These are phyloP conservation scores for Bombus superbus DNA, from an alignment of 1,140 invertebrate genomes.

Conservation along the genomic window DNA sequence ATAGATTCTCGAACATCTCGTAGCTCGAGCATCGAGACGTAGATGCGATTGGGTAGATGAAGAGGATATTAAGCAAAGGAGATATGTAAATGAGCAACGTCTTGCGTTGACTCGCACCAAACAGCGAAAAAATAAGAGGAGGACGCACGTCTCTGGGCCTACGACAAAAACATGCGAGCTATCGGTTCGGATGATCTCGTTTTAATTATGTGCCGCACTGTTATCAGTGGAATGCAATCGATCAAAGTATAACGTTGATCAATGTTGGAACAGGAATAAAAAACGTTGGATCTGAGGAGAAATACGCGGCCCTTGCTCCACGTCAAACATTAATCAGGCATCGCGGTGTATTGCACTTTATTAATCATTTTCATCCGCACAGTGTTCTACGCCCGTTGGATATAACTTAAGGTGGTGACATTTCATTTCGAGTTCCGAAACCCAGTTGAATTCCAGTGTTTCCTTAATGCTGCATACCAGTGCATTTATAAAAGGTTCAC, in stretches of 20 bases:
- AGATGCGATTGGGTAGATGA: not conserved
- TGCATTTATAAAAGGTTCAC: too few relatives aligned
- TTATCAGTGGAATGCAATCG: not conserved
- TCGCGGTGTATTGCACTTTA: too few relatives aligned
- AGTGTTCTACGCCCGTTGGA: too few relatives aligned
- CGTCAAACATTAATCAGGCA: too few relatives aligned
- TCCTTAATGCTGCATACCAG: too few relatives aligned
- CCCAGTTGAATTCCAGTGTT: not conserved
- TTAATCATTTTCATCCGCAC: not conserved
- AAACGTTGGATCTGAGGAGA: too few relatives aligned
- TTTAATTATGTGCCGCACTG: not conserved
- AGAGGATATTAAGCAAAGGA: not conserved
- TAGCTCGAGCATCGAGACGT: not conserved
- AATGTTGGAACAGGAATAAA: too few relatives aligned
- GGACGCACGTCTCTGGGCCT: not conserved
- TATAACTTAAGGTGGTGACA: too few relatives aligned
- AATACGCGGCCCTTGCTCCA: too few relatives aligned
- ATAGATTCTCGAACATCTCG: not conserved
- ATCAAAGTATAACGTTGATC: not conserved
- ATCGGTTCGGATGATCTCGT: not conserved
- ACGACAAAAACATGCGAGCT: not conserved
- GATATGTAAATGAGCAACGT: not conserved
- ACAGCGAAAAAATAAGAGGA: not conserved
- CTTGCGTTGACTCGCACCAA: not conserved
- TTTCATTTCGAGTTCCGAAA: not conserved